Conservation (phyloP, 2,888 invertebrate species). For the Dicranocentrus wangi region DNA sequence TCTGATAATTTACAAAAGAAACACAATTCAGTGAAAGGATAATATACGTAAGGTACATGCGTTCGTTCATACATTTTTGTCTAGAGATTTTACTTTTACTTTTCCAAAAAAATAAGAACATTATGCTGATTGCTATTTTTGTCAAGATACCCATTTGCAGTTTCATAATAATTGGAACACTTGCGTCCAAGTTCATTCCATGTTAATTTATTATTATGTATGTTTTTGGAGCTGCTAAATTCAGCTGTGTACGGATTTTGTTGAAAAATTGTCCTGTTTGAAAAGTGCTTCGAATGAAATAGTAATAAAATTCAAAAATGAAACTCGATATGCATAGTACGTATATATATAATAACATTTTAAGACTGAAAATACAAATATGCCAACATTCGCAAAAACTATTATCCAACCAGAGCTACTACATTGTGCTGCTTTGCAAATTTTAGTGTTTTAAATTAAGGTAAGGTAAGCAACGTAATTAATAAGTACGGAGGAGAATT, state of each 20-base stretch:
- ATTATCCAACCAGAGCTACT: constrained; percentile 15
- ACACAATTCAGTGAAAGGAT: constrained; percentile 11
- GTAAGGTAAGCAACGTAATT: not conserved
- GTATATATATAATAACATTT: constrained; percentile 20
- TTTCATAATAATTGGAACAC: not conserved
- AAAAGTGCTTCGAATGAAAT: too few relatives aligned
- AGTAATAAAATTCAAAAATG: not conserved
- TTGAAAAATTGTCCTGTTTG: not conserved
- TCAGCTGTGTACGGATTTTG: not conserved
- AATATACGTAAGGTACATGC: constrained; percentile 47
- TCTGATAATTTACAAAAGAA: constrained; percentile 10
- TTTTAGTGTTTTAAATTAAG: not conserved
- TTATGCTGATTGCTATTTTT: constrained; percentile 12
- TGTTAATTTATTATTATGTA: not conserved
- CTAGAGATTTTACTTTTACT: not conserved
- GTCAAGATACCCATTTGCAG: constrained; percentile 1
- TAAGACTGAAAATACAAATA: constrained; percentile 45
- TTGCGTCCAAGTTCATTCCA: constrained; percentile 39
- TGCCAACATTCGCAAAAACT: constrained; percentile 24
- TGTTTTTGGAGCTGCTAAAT: not conserved
- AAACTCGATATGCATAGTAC: not conserved
- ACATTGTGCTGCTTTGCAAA: not conserved
- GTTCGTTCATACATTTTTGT: too few relatives aligned
- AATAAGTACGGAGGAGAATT: not conserved
- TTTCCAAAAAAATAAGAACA: not conserved